Conservation (phyloP, 2,888 invertebrate genomes). For the Pseudococcus longispinus region DNA sequence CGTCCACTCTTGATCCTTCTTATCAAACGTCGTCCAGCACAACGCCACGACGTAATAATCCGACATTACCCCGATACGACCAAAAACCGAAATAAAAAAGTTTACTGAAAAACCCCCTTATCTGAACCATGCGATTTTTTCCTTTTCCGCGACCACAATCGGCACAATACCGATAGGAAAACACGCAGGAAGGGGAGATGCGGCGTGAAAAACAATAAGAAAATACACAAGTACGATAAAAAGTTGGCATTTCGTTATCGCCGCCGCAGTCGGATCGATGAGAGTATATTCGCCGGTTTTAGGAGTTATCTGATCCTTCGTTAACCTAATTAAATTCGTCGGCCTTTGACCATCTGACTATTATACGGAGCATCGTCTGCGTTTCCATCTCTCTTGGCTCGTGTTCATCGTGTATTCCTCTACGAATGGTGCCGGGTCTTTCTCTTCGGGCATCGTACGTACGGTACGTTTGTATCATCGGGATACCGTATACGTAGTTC, state of each 20-base stretch:
- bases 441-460: too few relatives aligned
- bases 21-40: neutral
- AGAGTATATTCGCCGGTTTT: too few relatives aligned
- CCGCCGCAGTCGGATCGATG: neutral
- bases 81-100: neutral
- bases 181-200: neutral
- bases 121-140: neutral
- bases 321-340: slow-evolving; percentile 38
- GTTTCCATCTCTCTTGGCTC: neutral
- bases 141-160: neutral
- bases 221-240: neutral
- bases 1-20: neutral
- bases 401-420: neutral
- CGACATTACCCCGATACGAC: neutral
- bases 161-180: too few relatives aligned
- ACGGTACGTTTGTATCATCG: neutral
- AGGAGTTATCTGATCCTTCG: slow-evolving; percentile 23
- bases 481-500: neutral
- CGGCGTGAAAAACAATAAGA: neutral
- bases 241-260: slow-evolving; percentile 3
- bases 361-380: neutral
- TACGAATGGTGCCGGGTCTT: neutral
- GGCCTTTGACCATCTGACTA: slow-evolving; percentile 2
- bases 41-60: neutral
- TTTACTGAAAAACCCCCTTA: neutral